These are phyloP conservation scores for Picus viridis DNA, from an alignment of 2,797 vertebrate species.

Conservation along the genomic window DNA sequence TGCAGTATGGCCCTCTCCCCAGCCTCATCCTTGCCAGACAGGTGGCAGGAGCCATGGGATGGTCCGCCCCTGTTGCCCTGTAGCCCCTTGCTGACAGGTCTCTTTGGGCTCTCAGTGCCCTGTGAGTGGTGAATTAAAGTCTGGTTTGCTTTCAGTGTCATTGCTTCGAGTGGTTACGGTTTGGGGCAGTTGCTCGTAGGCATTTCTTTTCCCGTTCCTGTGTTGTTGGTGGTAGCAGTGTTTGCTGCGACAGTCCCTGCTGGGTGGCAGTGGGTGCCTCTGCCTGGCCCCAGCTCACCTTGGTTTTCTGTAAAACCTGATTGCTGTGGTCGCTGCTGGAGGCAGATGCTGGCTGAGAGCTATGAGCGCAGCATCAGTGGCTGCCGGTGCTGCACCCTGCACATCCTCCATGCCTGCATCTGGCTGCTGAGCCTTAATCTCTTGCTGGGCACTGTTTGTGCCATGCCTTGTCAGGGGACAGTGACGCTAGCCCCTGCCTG, in stretches of 20 bases:
- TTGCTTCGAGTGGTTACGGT: accelerated
- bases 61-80: accelerated
- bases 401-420: accelerated
- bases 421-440: not conserved
- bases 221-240: accelerated
- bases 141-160: not conserved
- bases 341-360: not conserved
- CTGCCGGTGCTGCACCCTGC: accelerated
- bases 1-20: not conserved
- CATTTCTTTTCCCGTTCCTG: accelerated
- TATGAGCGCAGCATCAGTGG: accelerated
- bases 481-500: not conserved
- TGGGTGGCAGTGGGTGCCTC: not conserved
- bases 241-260: accelerated
- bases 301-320: accelerated
- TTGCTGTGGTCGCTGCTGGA: accelerated
- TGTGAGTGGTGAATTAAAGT: accelerated
- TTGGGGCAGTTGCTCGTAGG: accelerated
- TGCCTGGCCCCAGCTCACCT: not conserved
- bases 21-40: accelerated
- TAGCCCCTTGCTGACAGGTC: accelerated
- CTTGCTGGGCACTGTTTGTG: accelerated
- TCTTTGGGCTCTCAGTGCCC: accelerated
- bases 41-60: not conserved
- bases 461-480: not conserved